Conservation (phyloP, 2,797 vertebrate species). For the Gastrophryne carolinensis region DNA sequence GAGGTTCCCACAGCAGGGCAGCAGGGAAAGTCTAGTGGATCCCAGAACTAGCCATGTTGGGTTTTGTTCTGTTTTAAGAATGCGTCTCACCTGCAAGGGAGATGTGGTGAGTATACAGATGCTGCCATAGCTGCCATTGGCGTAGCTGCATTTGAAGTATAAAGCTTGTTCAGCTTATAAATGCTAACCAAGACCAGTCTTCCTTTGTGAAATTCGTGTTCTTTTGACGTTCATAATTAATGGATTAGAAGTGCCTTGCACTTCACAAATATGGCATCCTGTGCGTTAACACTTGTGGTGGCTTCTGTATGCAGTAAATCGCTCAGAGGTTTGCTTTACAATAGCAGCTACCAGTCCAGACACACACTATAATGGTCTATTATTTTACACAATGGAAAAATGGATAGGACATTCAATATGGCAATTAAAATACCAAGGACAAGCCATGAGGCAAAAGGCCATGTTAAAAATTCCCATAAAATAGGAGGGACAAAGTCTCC, state of each 20-base stretch:
- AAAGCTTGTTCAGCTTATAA: not conserved
- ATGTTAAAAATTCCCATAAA: constrained; percentile 36
- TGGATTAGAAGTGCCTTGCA: not conserved
- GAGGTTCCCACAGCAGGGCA: no score
- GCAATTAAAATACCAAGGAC: constrained; percentile 32
- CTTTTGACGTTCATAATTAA: not conserved
- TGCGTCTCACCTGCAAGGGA: no score
- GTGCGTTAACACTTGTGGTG: not conserved
- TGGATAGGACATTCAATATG: constrained; percentile 18
- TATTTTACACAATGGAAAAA: constrained; percentile 38
- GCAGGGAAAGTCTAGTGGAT: no score
- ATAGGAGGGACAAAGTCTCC: not conserved
- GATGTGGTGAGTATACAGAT: no score
- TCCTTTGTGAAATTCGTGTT: not conserved
- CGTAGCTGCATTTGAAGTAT: no score
- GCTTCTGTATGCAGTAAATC: constrained; percentile 6
- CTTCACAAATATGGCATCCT: not conserved
- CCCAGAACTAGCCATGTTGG: no score
- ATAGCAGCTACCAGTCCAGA: constrained; percentile 7
- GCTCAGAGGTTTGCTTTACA: not conserved
- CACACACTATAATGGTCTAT: constrained; percentile 23
- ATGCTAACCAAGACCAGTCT: not conserved
- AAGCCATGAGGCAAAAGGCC: constrained; percentile 27
- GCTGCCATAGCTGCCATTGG: no score
- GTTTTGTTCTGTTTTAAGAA: no score